Base-by-base conservation (phyloP, 2,797 vertebrate species). In the Tenualosa thibaudeaui region DNA sequence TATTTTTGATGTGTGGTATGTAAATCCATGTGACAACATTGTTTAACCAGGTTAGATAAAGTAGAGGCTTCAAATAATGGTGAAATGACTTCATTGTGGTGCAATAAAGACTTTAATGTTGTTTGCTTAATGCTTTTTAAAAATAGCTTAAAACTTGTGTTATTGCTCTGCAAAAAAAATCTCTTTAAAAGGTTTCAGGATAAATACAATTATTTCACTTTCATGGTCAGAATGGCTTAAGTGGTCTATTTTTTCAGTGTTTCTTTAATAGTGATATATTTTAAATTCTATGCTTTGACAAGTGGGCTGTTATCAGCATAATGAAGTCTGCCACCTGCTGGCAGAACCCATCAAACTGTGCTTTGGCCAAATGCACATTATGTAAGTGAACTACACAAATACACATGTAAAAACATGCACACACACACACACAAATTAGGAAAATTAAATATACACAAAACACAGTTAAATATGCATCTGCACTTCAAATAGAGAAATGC, bases 41-140 rank as follows among this genome's bases (percentile, higher is more conserved):
- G 62, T 65, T 65, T 65, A 65, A 65, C 62, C 62, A 26, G 0
- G n/a, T 9, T 65, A 65, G 62, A 65, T 65, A 12, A 65, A 65
- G 62, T 31, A 13, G 26, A 65, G 62, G 62, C 62, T 65, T 65
- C 26, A 65, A 31, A 65, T 8, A 31, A 9, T 65, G 62, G 62
- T 65, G 10, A 9, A 31, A 65, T 65, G 62, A 65, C 24, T 65
- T 65, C 62, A 65, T 65, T 65, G 62, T 65, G 62, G 62, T 65
- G 62, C 62, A 65, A 65, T 65, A 65, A 65, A 65, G 26, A 65
- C 62, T 65, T 65, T 31, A 31, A 65, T 65, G 62, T 65, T 65
- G 62, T 65, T 65, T 65, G 62, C 24, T 65, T 65, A 65, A 31
- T 65, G 9, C 62, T 65, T 65, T 65, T 65, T 26, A 65, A 26